These are phyloP conservation scores for Abramis brama DNA, from an alignment of 2,113 vertebrate genomes.

Conservation along the genomic window DNA sequence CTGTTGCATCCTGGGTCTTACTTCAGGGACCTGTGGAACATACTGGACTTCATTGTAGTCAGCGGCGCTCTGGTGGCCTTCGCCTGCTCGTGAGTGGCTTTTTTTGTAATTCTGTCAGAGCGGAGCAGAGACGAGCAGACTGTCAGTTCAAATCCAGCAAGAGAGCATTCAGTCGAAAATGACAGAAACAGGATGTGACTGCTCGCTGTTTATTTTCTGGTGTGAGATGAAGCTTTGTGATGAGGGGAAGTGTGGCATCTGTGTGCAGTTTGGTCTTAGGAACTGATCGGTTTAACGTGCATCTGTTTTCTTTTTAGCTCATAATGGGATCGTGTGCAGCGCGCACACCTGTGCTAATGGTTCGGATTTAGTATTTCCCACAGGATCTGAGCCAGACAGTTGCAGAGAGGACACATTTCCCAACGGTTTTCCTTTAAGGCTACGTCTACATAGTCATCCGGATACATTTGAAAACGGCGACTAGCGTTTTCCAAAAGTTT, in stretches of 20 bases:
- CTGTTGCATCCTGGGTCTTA: conserved; percentile 79
- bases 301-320: conserved; percentile 7
- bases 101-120: conserved; percentile 34
- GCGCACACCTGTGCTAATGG: conserved; percentile 34
- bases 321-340: conserved; percentile 23
- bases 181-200: conserved; percentile 49
- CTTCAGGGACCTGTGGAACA: conserved; percentile 88
- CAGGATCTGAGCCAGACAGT: conserved; percentile 26
- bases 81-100: conserved; percentile 93
- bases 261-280: conserved; percentile 14
- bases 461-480: too few species aligned
- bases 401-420: background rate
- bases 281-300: conserved; percentile 46
- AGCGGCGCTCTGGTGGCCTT: conserved; percentile 97
- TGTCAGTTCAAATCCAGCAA: conserved; percentile 48
- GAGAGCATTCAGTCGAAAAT: conserved; percentile 46
- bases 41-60: conserved; percentile 99
- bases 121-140: conserved; percentile 27
- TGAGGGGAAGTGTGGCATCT: background rate
- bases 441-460: too few species aligned
- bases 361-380: conserved; percentile 39
- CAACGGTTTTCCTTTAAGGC: background rate
- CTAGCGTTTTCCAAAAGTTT: too few species aligned
- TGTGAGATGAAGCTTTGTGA: conserved; percentile 16
- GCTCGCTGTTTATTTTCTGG: conserved; percentile 30